phyloP scores from a whole-genome alignment of 2,888 invertebrate species.

The Sturmia bella region DNA sequence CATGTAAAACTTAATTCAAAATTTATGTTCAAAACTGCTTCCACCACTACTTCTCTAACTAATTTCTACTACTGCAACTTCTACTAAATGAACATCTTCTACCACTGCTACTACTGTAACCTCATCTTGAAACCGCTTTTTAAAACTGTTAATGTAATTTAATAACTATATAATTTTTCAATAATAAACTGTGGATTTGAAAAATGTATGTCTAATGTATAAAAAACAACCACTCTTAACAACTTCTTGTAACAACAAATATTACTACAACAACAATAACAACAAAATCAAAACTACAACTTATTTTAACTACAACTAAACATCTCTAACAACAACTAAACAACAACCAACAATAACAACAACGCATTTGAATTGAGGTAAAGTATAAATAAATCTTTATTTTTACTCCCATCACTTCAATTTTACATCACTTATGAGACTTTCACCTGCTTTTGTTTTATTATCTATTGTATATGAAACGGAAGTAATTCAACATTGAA shows the following conservation, averaged over 20 bases:
- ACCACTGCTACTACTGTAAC: slow-evolving; percentile 72
- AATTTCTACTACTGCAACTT: slow-evolving; percentile 74
- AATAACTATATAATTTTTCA: slow-evolving; percentile 62
- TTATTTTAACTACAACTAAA: slow-evolving; percentile 66
- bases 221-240: slow-evolving; percentile 77
- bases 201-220: slow-evolving; percentile 42
- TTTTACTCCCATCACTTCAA: slow-evolving; percentile 20
- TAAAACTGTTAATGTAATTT: slow-evolving; percentile 58
- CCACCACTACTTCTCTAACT: slow-evolving; percentile 75
- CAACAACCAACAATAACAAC: slow-evolving; percentile 69
- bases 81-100: slow-evolving; percentile 73
- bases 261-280: slow-evolving; percentile 73
- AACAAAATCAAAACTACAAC: slow-evolving; percentile 73
- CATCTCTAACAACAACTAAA: slow-evolving; percentile 72
- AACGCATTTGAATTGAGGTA: slow-evolving; percentile 81
- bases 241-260: slow-evolving; percentile 77
- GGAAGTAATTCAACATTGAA: no score
- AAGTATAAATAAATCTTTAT: slow-evolving; percentile 74
- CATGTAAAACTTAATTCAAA: slow-evolving; percentile 28
- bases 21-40: slow-evolving; percentile 76
- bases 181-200: slow-evolving; percentile 73
- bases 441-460: neutral
- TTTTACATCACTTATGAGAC: slow-evolving; percentile 13
- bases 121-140: slow-evolving; percentile 65
- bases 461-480: no score